A percentile compares a stretch with the other conserved stretches of the same genome.
phyloP scores from a whole-genome alignment of 2,797 vertebrate genomes.

The Nyctibius grandis region DNA sequence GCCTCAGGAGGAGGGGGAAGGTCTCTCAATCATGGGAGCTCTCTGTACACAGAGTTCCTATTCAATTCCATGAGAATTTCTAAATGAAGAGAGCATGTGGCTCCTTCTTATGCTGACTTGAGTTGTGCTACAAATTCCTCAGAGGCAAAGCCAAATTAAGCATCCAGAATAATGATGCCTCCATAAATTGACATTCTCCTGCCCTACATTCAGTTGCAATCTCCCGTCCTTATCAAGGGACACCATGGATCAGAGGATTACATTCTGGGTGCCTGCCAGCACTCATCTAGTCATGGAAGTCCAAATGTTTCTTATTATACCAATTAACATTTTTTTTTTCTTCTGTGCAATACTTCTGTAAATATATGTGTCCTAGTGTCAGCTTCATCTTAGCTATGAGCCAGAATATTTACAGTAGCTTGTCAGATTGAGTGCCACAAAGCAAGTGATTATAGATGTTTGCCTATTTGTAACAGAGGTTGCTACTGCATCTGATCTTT shows the following conservation, averaged over 20 bases:
- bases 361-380: not conserved
- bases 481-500: not conserved
- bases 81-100: not conserved
- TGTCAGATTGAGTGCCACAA: not conserved
- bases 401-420: not conserved
- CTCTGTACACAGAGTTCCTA: not conserved
- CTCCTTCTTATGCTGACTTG: not conserved
- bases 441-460: not conserved
- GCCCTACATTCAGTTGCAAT: not conserved
- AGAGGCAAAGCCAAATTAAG: not conserved
- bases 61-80: not conserved
- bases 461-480: not conserved
- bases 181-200: slow-evolving; percentile 3
- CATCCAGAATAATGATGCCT: not conserved
- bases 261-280: not conserved
- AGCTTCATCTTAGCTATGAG: not conserved
- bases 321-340: not conserved
- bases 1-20: not conserved
- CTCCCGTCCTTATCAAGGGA: not conserved
- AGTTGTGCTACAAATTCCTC: not conserved
- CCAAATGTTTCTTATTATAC: not conserved
- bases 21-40: not conserved
- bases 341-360: not conserved
- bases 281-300: not conserved
- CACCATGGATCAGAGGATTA: not conserved